Percentiles rank a stretch among this genome's conserved stretches.
Evolutionary conservation across 2,888 invertebrate genomes (phyloP).

Genomic region (Xestia xanthographa): DNA sequence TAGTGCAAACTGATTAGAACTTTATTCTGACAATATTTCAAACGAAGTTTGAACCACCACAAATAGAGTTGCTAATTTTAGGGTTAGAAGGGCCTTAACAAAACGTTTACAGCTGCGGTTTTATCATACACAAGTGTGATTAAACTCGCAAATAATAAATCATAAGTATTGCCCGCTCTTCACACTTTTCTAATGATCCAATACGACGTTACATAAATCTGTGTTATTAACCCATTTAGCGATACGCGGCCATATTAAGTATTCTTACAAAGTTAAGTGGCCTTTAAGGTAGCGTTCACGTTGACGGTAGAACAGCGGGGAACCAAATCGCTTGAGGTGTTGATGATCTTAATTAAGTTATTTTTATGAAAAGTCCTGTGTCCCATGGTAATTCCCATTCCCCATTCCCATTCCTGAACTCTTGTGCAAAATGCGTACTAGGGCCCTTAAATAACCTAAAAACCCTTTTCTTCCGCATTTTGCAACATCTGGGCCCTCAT

Average conservation of each 20-base stretch:
- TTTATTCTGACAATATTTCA: no score
- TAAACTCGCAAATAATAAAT: constrained; percentile 7
- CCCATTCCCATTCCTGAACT: no score
- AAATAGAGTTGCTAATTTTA: no score
- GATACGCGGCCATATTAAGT: constrained; percentile 23
- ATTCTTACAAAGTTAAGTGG: constrained; percentile 38
- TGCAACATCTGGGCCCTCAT: not conserved
- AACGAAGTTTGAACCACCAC: no score
- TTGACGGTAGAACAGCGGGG: not conserved
- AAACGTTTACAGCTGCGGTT: not conserved
- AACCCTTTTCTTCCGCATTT: not conserved
- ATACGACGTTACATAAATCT: constrained; percentile 48
- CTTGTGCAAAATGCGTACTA: no score
- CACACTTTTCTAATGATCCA: constrained; percentile 40
- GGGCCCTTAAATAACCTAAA: no score
- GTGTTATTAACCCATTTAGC: constrained; percentile 50
- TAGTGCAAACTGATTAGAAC: no score
- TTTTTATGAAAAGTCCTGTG: not conserved
- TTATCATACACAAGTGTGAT: not conserved
- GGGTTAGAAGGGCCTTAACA: no score
- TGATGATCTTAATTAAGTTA: not conserved
- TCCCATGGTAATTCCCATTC: not conserved
- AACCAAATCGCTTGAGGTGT: not conserved
- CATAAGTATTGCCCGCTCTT: not conserved
- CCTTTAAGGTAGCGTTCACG: not conserved